Base-by-base conservation (phyloP, 2,888 invertebrate genomes). In the Xestia rhomboidea region DNA sequence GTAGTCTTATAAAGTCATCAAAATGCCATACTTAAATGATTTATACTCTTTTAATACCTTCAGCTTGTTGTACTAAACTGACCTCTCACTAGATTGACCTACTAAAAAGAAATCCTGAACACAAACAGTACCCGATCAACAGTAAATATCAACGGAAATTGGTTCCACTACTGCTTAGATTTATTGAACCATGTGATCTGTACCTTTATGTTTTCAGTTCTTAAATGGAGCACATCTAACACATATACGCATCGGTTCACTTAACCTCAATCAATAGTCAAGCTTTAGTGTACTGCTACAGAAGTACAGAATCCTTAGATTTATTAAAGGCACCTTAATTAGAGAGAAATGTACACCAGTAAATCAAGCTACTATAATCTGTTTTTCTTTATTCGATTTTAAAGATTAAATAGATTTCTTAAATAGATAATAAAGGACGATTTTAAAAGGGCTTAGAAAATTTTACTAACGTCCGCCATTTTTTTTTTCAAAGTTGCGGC, bases 71-170 rank as follows among this genome's bases (percentile, higher is more conserved):
- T 68, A 69, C 27, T 3, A 7, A 30, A 30, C 57, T 18, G 30
- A 60, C 18, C 15, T 63, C 38, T 5, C 7, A 24, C 13, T 13
- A 24, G 38, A 38, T 24, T 70, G 30, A 60, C 30, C 57, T 18
- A 49, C 34, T 41, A 10, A n/a, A 38, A 62, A 27, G 18, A 49
- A 46, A 49, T 30, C 13, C 24, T n/a, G 18, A 49, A 49, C 6
- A 73, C 60, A 30, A 49, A 38, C 51, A 51, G 15, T 54, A 6
- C 4, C 30, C 27, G 13, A 13, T 41, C 30, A 21, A 51, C n/a
- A 13, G 41, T n/a, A 51, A 63, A 76, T 41, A 7, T n/a, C 41
- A 57, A 64, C 54, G 51, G 62, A 77, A 77, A 77, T 77, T 51
- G 68, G 18, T 62, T 63, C 18, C 44, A 34, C 10, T 68, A 13